Percentiles rank a stretch among this genome's conserved stretches.
phyloP scores from a whole-genome alignment of 2,797 vertebrate genomes.

The Eutrigla gurnardus region DNA sequence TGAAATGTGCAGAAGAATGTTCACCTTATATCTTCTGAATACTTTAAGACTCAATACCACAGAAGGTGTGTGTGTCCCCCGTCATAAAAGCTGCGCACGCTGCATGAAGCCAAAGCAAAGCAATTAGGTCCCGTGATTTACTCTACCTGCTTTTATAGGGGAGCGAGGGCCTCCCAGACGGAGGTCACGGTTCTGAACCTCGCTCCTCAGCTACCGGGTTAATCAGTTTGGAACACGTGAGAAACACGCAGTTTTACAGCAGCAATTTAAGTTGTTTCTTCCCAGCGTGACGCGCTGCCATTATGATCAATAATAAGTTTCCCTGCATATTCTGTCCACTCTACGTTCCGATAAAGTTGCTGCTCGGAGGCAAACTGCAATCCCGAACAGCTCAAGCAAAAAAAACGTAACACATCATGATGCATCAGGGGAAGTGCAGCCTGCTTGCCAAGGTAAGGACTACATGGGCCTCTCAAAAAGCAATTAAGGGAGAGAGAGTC shows the following conservation, averaged over 20 bases:
- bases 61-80: slow-evolving; percentile 15
- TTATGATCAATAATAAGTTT: slow-evolving; percentile 52
- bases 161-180: slow-evolving; percentile 68
- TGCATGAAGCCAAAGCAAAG: slow-evolving; percentile 69
- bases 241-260: slow-evolving; percentile 42
- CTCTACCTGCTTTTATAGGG: slow-evolving; percentile 71
- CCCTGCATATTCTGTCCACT: slow-evolving; percentile 22
- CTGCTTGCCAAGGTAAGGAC: slow-evolving; percentile 75
- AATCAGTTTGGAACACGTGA: slow-evolving; percentile 67
- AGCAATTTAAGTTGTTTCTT: slow-evolving; percentile 45
- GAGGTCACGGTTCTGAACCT: slow-evolving; percentile 75
- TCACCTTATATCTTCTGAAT: neutral
- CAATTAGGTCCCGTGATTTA: slow-evolving; percentile 82
- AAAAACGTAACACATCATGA: slow-evolving; percentile 57
- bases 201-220: slow-evolving; percentile 64
- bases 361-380: slow-evolving; percentile 49
- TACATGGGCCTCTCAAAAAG: slow-evolving; percentile 81
- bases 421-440: slow-evolving; percentile 72
- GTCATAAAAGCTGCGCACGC: slow-evolving; percentile 53
- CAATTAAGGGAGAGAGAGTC: slow-evolving; percentile 83
- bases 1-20: slow-evolving; percentile 33
- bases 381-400: slow-evolving; percentile 57
- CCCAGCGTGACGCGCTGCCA: slow-evolving; percentile 19
- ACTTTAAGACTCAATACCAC: slow-evolving; percentile 10
- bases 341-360: slow-evolving; percentile 51